Evolutionary conservation across 1,140 invertebrate genomes (phyloP).

Genomic region (Parasteatoda tepidariorum): DNA sequence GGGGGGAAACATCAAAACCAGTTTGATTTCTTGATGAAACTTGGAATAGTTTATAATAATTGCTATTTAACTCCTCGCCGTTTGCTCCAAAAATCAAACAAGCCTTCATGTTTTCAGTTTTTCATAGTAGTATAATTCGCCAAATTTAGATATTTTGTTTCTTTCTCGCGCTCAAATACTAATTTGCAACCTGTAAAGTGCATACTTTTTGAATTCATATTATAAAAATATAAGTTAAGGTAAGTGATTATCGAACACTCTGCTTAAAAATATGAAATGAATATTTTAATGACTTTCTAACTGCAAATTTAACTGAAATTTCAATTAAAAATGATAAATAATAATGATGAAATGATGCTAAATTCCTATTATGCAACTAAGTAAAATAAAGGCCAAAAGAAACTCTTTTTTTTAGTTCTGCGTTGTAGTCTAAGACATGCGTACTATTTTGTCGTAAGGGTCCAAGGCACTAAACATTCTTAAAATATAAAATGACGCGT

Average conservation of each 20-base stretch:
- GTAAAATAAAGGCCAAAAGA: background rate
- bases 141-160: background rate
- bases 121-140: background rate
- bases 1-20: too few species aligned
- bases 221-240: background rate
- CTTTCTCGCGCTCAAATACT: background rate
- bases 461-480: too few species aligned
- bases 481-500: background rate
- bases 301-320: background rate
- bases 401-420: background rate
- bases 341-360: too few species aligned
- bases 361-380: background rate
- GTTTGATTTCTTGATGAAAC: background rate
- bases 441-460: too few species aligned
- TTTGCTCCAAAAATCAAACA: background rate
- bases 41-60: background rate
- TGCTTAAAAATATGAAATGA: background rate
- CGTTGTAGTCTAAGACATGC: background rate
- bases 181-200: background rate
- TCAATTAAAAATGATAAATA: background rate
- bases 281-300: background rate
- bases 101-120: background rate
- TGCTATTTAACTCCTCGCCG: background rate
- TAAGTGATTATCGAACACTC: background rate
- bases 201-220: background rate